Evolutionary conservation across 2,797 vertebrate species (phyloP).

Genomic region (Gymnodraco acuticeps): DNA sequence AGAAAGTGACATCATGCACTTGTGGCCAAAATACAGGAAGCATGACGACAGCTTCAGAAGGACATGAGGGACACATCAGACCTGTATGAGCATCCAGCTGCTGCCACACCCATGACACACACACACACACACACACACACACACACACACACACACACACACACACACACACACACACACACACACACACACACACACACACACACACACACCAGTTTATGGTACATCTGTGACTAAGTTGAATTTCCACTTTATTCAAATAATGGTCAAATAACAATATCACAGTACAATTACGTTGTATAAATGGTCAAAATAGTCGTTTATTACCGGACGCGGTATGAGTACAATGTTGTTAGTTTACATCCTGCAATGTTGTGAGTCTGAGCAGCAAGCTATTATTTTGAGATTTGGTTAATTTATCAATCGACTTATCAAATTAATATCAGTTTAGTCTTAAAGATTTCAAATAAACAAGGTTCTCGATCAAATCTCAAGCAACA

Average conservation of each 20-base stretch:
- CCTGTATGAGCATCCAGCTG: conserved; percentile 67
- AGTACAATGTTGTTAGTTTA: conserved; percentile 7
- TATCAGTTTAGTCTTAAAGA: background rate
- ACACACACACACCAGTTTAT: background rate
- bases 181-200: background rate
- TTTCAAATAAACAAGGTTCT: background rate
- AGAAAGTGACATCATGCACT: conserved; percentile 84
- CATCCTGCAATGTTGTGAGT: conserved; percentile 32
- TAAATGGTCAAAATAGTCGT: conserved; percentile 7
- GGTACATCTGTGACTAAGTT: conserved; percentile 13
- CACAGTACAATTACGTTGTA: conserved; percentile 10
- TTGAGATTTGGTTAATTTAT: background rate
- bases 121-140: conserved; percentile 15
- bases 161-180: too few relatives aligned
- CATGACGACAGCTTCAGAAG: conserved; percentile 72
- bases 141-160: background rate
- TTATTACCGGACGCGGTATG: conserved; percentile 19
- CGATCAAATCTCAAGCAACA: background rate
- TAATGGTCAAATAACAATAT: conserved; percentile 37
- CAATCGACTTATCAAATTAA: background rate
- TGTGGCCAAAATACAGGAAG: conserved; percentile 79
- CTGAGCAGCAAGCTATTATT: background rate
- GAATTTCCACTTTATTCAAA: conserved; percentile 37
- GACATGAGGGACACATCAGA: conserved; percentile 71
- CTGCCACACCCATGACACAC: conserved; percentile 52